Base-by-base conservation (phyloP, 2,797 vertebrate genomes). In the Muraenolepis orangiensis region DNA sequence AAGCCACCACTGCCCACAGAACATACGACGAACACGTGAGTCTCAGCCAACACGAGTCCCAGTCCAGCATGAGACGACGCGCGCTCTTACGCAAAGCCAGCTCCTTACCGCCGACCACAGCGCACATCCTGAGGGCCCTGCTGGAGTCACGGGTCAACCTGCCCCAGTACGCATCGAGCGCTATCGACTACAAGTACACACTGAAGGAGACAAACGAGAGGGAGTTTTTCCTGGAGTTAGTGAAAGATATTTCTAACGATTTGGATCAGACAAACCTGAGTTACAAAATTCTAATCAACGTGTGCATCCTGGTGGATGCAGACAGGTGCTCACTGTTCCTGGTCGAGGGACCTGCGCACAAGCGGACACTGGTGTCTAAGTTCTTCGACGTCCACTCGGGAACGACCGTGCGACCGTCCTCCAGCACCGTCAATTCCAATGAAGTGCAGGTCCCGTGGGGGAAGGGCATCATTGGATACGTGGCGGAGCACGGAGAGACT, bases 391-490 rank as follows among this genome's bases (percentile, higher is more conserved):
- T 95, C 36, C 93, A 94, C 83, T 92, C 93, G 0, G 93, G 94
- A 13, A 93, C 93, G 77, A 93, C 92, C 1, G 91, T 93, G 73
- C 89, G 93, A 76, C 93, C 94, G 0, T 94, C 90, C 4, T 92
- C 92, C 68, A 92, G 88, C 78, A 90, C 90, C n/a, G 46, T 92
- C 4, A 86, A 91, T 86, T 93, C 92, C 29, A 93, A 85, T 70
- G 94, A 95, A 71, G 94, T 95, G 80, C 94, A 94, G 83, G 94
- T 95, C 73, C 91, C 93, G 0, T 95, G 94, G 94, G 94, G 94
- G 6, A 95, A 94, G 79, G 94, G 94, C 2, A 94, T 95, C 61
- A 93, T 95, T 30, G 94, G 94, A 42, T 95, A 95, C 74, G 94
- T 95, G 78, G 94, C 94, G 18, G 94, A 95, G 81, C 94, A 95